Evolutionary conservation across 1,140 invertebrate species (phyloP).

Genomic region (Cydia strobilella): DNA sequence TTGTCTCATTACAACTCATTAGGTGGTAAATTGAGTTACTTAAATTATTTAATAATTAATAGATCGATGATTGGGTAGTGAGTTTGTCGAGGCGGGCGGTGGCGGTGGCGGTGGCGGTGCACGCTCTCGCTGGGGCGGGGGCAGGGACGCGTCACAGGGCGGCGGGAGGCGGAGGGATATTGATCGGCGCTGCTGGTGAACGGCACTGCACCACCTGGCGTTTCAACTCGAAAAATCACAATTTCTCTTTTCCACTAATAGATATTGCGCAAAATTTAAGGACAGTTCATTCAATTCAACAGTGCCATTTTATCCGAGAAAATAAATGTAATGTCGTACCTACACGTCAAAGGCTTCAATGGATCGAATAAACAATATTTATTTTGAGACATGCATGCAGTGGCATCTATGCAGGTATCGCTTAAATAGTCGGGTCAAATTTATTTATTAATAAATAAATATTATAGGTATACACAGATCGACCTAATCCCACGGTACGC

Average conservation of each 20-base stretch:
- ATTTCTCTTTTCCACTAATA: conserved; percentile 30
- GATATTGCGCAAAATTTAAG: not conserved
- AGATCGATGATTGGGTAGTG: not conserved
- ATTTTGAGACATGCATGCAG: conserved; percentile 6
- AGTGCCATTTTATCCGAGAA: not conserved
- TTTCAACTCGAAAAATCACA: conserved; percentile 50
- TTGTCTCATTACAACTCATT: too few relatives aligned
- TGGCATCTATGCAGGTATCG: too few relatives aligned
- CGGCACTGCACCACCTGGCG: conserved; percentile 54
- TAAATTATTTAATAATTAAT: not conserved
- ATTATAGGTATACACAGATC: too few relatives aligned
- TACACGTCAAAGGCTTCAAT: not conserved
- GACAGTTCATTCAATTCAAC: not conserved
- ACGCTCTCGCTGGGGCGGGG: conserved; percentile 31
- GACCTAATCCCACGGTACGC: too few relatives aligned
- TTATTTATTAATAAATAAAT: too few relatives aligned
- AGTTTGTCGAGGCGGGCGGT: not conserved
- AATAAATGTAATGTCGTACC: not conserved
- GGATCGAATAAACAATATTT: conserved; percentile 13
- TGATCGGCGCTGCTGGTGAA: conserved; percentile 45
- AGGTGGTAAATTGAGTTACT: too few relatives aligned
- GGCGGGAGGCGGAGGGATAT: conserved; percentile 41
- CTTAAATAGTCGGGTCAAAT: not conserved
- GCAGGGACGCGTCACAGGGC: not conserved
- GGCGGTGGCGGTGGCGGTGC: conserved; percentile 34